A percentile compares a stretch with the other conserved stretches of the same genome.
phyloP scores from a whole-genome alignment of 2,888 invertebrate genomes.

The Phania funesta region DNA sequence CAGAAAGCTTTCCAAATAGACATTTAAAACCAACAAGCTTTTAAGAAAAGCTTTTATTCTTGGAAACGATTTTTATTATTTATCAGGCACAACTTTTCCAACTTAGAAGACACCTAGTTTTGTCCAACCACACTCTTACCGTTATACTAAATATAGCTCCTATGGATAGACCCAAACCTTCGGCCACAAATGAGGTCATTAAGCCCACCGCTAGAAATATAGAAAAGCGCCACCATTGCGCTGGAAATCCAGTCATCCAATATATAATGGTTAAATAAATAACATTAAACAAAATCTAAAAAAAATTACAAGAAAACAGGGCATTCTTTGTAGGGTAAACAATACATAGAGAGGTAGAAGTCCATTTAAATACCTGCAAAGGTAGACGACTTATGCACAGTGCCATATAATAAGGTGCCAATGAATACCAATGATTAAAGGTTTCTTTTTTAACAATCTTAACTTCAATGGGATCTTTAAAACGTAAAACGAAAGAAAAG shows the following conservation, averaged over 20 bases:
- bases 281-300: constrained; percentile 82
- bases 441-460: constrained; percentile 86
- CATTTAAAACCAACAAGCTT: too few relatives aligned
- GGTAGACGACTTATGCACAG: constrained; percentile 84
- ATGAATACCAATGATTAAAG: constrained; percentile 86
- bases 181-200: constrained; percentile 87
- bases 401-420: constrained; percentile 85
- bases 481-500: not conserved
- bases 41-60: too few relatives aligned
- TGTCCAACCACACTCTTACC: constrained; percentile 79
- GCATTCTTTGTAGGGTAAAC: not conserved
- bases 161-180: constrained; percentile 89
- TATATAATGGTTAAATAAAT: constrained; percentile 84
- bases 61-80: too few relatives aligned
- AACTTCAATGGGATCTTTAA: constrained; percentile 84
- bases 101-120: not conserved
- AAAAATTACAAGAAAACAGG: constrained; percentile 57
- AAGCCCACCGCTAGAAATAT: constrained; percentile 86
- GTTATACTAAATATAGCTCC: constrained; percentile 86
- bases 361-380: constrained; percentile 78
- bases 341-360: constrained; percentile 27
- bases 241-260: constrained; percentile 86
- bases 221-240: constrained; percentile 84
- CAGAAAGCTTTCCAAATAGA: too few relatives aligned
- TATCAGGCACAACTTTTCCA: too few relatives aligned